Evolutionary conservation across 2,888 invertebrate genomes (phyloP), one percentile per base, ranked within the genome.

Genomic region (Salticus scenicus): DNA sequence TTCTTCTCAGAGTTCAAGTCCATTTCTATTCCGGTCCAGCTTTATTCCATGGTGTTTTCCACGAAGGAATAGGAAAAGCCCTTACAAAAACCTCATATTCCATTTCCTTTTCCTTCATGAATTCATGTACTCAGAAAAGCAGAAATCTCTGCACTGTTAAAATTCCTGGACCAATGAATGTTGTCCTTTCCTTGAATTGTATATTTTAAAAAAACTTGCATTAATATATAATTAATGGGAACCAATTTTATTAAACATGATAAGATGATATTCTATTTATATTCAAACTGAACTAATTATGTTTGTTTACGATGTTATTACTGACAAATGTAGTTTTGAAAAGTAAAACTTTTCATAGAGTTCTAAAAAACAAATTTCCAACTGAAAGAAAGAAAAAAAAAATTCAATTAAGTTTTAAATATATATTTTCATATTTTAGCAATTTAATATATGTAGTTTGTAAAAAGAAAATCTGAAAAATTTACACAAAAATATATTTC

Each of bases 1-100:
- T 33, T 28, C n/a, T 66, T 28, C n/a, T 66, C 41, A 41, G 70
- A 70, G 70, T 67, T 42, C 42, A 41, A 42, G 70, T 70, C 42
- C 70, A 42, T 70, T 41, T 24, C 20, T n/a, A 70, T 42, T 70
- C 70, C 70, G 42, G 70, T 24, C 70, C 70, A 33, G 5, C 24
- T 24, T 33, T 67, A 12, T 67, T 70, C 37, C 64, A 30, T n/a
- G 10, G n/a, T 42, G 37, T 37, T 37, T 8, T 69, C n/a, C 7
- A 69, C 17, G 70, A 37, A 42, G 42, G 41, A 70, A 70, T 41
- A 14, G 10, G 8, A 17, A 66, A 30, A 33, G 30, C 20, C 33
- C 37, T 20, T 20, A 66, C n/a, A n/a, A n/a, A 66, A 37, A 69
- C 69, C 33, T 69, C 69, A 24, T 69, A 17, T 20, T 69, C 37